Percentiles rank a stretch among this genome's conserved stretches.
Evolutionary conservation across 2,888 invertebrate species (phyloP).

Genomic region (Dryocosmus kuriphilus): DNA sequence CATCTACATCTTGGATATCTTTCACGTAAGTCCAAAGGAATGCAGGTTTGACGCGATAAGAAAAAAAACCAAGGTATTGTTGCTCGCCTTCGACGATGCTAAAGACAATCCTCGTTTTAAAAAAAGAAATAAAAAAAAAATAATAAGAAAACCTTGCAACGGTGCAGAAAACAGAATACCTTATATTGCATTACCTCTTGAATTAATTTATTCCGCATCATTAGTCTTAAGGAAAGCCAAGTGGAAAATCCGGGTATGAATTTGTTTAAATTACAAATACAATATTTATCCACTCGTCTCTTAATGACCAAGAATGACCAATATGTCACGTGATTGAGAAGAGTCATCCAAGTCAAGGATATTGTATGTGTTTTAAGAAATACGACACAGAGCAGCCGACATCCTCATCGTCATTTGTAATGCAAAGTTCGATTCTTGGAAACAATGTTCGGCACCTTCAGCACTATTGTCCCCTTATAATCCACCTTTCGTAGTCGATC

Average conservation of each 20-base stretch:
- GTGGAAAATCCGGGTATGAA: not conserved
- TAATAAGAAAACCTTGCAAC: constrained; percentile 35
- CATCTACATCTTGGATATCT: constrained; percentile 56
- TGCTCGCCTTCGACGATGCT: constrained; percentile 44
- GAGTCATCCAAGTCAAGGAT: constrained; percentile 46
- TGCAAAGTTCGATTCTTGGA: constrained; percentile 69
- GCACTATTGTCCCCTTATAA: constrained; percentile 51
- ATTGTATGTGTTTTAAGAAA: constrained; percentile 7
- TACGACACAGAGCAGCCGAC: constrained; percentile 45
- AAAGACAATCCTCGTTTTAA: too few relatives aligned
- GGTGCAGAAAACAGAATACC: constrained; percentile 13
- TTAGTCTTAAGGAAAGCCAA: not conserved
- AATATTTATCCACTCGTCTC: not conserved
- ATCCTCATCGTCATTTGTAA: constrained; percentile 67
- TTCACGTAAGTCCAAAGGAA: constrained; percentile 53
- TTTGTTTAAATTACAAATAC: not conserved
- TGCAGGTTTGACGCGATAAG: constrained; percentile 54
- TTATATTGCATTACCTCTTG: not conserved
- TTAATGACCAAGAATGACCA: constrained; percentile 9
- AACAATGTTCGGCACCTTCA: constrained; percentile 54
- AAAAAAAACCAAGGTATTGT: constrained; percentile 47
- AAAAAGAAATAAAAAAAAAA: constrained; percentile 9
- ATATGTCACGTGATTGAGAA: constrained; percentile 58
- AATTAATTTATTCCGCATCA: not conserved
- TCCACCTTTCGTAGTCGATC: constrained; percentile 23